Evolutionary conservation across 1,140 invertebrate species (phyloP), one percentile per base, ranked within the genome.

Genomic region (Ptiloglossa arizonensis): DNA sequence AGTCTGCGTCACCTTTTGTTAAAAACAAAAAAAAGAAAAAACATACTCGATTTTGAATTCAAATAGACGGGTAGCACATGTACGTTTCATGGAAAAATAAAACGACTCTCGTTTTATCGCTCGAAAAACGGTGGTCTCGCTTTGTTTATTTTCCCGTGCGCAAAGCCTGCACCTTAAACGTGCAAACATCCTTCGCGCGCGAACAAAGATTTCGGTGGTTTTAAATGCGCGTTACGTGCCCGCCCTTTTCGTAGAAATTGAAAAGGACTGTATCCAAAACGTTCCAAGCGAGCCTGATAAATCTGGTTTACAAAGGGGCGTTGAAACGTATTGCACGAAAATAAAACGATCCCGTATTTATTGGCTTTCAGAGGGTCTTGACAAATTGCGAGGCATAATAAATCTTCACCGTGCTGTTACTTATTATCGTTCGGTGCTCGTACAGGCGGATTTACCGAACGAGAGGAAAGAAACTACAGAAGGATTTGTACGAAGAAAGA

Each of bases 281-380:
- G 62, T 50, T 50, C 19, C 5, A 1, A 15, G 63, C 8, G 27
- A 44, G 50, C 17, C 63, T 66, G 63, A 66, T 66, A 66, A 66
- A 66, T 66, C 63, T 48, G 19, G 6, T 32, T 32, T 22, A 17
- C 5, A 32, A 48, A 11, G 2, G 44, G 19, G 9, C 29, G 27
- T 2, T 48, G 44, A 66, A 32, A 50, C 19, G 27, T 32, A 32
- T 11, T 11, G 27, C 3, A 2, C 27, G 17, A 19, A 66, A 50
- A 66, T 66, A 66, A 66, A 66, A 66, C 44, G 44, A 50, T 32
- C 17, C 44, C 19, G 27, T 66, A 50, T 50, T 66, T 66, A 66
- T 66, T 66, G 44, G 27, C 63, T 66, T 17, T 32, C 44, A 48
- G 27, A 66, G 44, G n/a, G 27, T 35, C 44, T 11, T 66, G 63